A percentile compares a stretch with the other conserved stretches of the same genome.
These are phyloP conservation scores for Uria aalge DNA, from an alignment of 2,113 vertebrate genomes.

Conservation along the genomic window DNA sequence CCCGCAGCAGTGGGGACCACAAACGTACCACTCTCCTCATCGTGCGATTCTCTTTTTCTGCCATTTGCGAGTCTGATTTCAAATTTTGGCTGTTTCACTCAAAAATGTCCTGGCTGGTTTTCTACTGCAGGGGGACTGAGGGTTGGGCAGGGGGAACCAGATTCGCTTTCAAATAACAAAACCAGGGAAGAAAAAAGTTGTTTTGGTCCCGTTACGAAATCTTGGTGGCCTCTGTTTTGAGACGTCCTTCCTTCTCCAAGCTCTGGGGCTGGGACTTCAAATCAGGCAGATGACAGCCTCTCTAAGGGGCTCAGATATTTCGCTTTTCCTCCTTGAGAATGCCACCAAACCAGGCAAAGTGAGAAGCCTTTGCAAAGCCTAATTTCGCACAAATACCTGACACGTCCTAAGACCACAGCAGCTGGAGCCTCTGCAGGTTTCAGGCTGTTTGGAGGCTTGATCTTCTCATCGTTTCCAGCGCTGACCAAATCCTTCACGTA, in stretches of 20 bases:
- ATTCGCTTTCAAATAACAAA: not conserved
- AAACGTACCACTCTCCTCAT: accelerated
- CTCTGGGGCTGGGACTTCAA: not conserved
- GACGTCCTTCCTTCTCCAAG: not conserved
- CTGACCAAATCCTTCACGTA: not conserved
- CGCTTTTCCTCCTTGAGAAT: not conserved
- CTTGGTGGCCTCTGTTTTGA: not conserved
- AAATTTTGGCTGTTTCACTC: not conserved
- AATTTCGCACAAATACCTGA: not conserved
- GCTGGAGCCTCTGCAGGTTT: not conserved
- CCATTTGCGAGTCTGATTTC: not conserved
- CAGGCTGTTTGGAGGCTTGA: not conserved
- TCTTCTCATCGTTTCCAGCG: accelerated
- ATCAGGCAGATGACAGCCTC: not conserved
- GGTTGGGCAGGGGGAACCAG: not conserved
- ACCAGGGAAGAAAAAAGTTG: not conserved
- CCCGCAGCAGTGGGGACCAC: not conserved
- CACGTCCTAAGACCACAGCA: not conserved
- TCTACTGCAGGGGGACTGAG: not conserved
- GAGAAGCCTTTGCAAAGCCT: not conserved
- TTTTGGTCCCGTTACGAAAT: not conserved
- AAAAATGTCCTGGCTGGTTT: not conserved
- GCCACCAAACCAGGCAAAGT: not conserved
- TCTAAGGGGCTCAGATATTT: not conserved
- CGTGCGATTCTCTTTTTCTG: accelerated